phyloP scores from a whole-genome alignment of 2,888 invertebrate species.

The Chirona hameri region DNA sequence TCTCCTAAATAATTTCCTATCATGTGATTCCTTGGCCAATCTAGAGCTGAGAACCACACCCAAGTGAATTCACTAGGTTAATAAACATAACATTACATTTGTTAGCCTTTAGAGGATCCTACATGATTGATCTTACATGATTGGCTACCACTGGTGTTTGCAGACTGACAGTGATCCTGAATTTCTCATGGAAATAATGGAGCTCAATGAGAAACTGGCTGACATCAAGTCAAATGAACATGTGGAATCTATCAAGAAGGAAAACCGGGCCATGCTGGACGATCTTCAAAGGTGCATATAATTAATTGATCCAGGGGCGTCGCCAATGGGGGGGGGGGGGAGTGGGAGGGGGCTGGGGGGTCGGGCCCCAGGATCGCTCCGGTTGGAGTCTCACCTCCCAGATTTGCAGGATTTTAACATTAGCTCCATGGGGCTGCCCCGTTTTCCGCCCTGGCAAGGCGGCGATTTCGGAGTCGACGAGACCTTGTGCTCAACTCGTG shows the following conservation, averaged over 20 bases:
- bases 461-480: too few relatives aligned
- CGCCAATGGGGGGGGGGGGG: too few relatives aligned
- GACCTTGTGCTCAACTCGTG: too few relatives aligned
- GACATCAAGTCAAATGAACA: background rate
- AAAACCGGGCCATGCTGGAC: background rate
- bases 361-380: too few relatives aligned
- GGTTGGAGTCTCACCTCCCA: too few relatives aligned
- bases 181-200: background rate
- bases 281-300: background rate
- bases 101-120: background rate
- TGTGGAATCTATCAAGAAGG: background rate
- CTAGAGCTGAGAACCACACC: background rate
- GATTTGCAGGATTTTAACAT: too few relatives aligned
- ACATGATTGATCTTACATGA: too few relatives aligned
- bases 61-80: background rate
- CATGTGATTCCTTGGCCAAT: background rate
- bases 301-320: too few relatives aligned
- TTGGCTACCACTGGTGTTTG: background rate
- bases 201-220: background rate
- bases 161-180: background rate
- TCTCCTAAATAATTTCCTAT: background rate
- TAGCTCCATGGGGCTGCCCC: too few relatives aligned
- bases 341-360: too few relatives aligned
- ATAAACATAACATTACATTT: background rate
- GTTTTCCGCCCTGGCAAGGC: too few relatives aligned